Percentiles rank a stretch among this genome's conserved stretches.
These are phyloP conservation scores for Coenonympha arcania DNA, from an alignment of 2,888 invertebrate species.

Conservation along the genomic window DNA sequence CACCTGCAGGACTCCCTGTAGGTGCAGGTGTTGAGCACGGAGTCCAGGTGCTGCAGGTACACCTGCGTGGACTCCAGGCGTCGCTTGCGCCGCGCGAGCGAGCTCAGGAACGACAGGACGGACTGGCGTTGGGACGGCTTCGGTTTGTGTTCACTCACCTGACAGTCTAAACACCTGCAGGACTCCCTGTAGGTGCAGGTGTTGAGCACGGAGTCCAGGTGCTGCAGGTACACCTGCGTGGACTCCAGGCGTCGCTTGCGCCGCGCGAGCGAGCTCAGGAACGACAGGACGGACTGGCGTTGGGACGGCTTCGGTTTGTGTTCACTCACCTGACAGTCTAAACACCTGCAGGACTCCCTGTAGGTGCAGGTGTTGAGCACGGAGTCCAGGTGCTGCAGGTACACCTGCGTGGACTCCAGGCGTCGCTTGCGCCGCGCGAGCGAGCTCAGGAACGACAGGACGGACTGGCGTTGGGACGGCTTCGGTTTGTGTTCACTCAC, in stretches of 20 bases:
- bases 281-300: constrained; percentile 41
- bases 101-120: constrained; percentile 45
- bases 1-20: constrained; percentile 62
- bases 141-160: constrained; percentile 48
- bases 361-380: constrained; percentile 53
- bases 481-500: constrained; percentile 47
- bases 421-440: constrained; percentile 53
- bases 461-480: constrained; percentile 36
- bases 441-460: constrained; percentile 47
- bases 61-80: constrained; percentile 41
- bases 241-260: constrained; percentile 47
- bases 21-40: constrained; percentile 48
- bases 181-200: constrained; percentile 59
- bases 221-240: constrained; percentile 45
- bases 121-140: constrained; percentile 40
- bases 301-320: constrained; percentile 39
- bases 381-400: constrained; percentile 48
- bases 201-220: constrained; percentile 46
- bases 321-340: constrained; percentile 62
- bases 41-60: constrained; percentile 49
- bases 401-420: constrained; percentile 39
- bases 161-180: constrained; percentile 59
- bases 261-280: constrained; percentile 49
- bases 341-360: constrained; percentile 57
- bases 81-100: constrained; percentile 52